Evolutionary conservation across 1,140 invertebrate species (phyloP).

Genomic region (Danaus plexippus): DNA sequence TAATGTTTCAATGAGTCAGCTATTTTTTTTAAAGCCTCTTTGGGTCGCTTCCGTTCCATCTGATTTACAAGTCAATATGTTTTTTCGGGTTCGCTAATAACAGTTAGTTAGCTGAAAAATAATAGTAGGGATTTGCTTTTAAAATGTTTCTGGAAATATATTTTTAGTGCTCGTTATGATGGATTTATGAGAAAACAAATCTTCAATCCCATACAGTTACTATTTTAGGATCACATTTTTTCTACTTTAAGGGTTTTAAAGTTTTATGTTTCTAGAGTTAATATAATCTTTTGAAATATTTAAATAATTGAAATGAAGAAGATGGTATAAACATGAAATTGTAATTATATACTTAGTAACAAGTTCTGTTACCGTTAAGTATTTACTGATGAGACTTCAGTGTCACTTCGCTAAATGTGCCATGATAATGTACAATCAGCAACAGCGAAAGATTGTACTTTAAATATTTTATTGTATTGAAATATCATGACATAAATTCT

Average conservation of each 20-base stretch:
- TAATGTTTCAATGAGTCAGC: slow-evolving; percentile 35
- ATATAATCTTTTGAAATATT: too few species aligned
- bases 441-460: slow-evolving; percentile 1
- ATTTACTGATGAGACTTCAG: slow-evolving; percentile 17
- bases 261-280: too few species aligned
- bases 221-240: too few species aligned
- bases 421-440: slow-evolving; percentile 10
- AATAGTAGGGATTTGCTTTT: too few species aligned
- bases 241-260: too few species aligned
- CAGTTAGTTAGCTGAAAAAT: neutral
- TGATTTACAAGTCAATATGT: slow-evolving; percentile 5
- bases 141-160: too few species aligned
- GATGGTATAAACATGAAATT: slow-evolving; percentile 4
- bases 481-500: too few species aligned
- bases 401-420: slow-evolving; percentile 15
- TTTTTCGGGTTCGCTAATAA: neutral
- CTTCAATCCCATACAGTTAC: too few species aligned
- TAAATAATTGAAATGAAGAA: neutral
- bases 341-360: slow-evolving; percentile 8
- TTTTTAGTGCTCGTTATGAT: too few species aligned
- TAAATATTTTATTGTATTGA: neutral
- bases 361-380: slow-evolving; percentile 14
- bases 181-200: too few species aligned
- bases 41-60: neutral
- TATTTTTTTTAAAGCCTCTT: neutral